Evolutionary conservation across 2,797 vertebrate genomes (phyloP).

Genomic region (Aotus griseimembra): DNA sequence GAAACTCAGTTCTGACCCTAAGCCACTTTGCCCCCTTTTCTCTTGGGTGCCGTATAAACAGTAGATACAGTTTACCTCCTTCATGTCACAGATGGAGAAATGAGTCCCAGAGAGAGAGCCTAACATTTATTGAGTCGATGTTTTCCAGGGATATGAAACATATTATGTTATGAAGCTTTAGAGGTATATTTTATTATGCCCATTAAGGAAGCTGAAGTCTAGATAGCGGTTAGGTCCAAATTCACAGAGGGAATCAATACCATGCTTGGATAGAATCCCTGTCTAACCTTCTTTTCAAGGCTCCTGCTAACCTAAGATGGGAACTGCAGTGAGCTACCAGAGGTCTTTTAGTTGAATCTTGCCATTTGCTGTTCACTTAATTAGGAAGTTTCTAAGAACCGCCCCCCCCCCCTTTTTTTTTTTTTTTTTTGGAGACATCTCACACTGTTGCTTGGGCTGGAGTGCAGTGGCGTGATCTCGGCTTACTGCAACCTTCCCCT

Average conservation of each 20-base stretch:
- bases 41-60: background rate
- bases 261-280: background rate
- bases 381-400: background rate
- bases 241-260: background rate
- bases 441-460: too few relatives aligned
- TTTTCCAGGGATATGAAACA: background rate
- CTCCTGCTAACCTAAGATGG: background rate
- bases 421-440: too few relatives aligned
- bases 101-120: background rate
- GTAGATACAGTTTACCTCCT: background rate
- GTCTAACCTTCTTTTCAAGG: background rate
- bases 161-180: background rate
- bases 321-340: background rate
- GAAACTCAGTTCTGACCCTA: background rate
- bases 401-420: background rate
- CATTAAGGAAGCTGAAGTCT: background rate
- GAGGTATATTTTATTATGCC: background rate
- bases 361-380: slow-evolving; percentile 10
- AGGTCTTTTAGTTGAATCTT: background rate
- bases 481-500: too few relatives aligned
- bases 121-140: background rate
- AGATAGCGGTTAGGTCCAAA: background rate
- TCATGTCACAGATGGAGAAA: background rate
- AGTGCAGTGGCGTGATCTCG: too few relatives aligned
- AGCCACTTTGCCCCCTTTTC: background rate